Base-by-base conservation (phyloP, 1,140 invertebrate genomes). In the Radopholus similis region DNA sequence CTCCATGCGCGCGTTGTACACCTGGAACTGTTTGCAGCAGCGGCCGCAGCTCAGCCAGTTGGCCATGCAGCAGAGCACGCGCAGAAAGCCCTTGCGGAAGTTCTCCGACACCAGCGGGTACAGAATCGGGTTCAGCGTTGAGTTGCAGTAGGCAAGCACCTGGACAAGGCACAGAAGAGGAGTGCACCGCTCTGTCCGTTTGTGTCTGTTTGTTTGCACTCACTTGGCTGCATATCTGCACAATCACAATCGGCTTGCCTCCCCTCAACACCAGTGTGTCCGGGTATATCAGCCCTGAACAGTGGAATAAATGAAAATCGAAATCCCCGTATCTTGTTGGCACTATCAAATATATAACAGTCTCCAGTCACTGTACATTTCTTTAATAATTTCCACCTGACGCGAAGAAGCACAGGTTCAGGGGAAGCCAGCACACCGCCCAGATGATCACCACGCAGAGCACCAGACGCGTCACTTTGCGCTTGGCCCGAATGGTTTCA, bases 111-210 rank as follows among this genome's bases (percentile, higher is more conserved):
- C 68, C 32, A 80, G 44, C 2, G 94, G 92, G 84, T 96, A 96
- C n/a, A 96, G 87, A 66, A 96, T 90, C 0, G 93, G 93, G 83
- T 96, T 95, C 66, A 95, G 89, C 79, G 92, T 95, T 70, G 90
- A 91, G 85, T 95, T 95, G 83, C 90, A 91, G 84, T 96, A 96
- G 2, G 92, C 92, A 56, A 95, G 83, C n/a, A 93, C 90, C 77
- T 95, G 91, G 6, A 90, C 30, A 21, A n/a, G 30, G n/a, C 15
- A 23, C 5, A 47, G 26, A 47, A 47, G 44, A 13, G 44, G 4
- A n/a, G 26, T 47, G 5, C 0, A 47, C 5, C 26, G 30, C 9
- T 38, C 11, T 58, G 5, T 40, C 21, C n/a, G 30, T 37, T 42
- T 18, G 18, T 47, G 26, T 47, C 55, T 11, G 3, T 38, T 18